Base-by-base conservation (phyloP, 2,888 invertebrate genomes). In the Papilio gigon region DNA sequence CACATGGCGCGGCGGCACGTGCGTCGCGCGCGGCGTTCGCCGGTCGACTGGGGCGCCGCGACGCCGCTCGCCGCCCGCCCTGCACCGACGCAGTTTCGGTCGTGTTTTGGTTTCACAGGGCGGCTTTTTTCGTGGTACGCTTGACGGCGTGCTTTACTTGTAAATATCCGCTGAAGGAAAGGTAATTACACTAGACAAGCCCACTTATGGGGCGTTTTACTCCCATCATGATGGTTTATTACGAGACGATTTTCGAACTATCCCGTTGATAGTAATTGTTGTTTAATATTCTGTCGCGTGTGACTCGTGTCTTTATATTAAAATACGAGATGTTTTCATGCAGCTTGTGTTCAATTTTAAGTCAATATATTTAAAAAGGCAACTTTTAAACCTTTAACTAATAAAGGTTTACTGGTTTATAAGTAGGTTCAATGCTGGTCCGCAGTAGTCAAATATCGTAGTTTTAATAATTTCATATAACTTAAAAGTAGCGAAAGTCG, bases 1-100 rank as follows among this genome's bases (percentile, higher is more conserved):
- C 81, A 77, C 77, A 78, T 79, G 75, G 75, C 75, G 77, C 79
- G 82, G 76, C 80, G 81, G 76, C 76, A 77, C 84, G 82, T 78
- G 82, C 81, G 87, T 82, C 89, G 86, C 76, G 77, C 78, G 75
- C 76, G 78, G 75, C 79, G 75, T 74, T 74, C 75, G 76, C 76
- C 77, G 76, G 75, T 83, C 82, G 84, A 80, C 84, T 85, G 84
- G 85, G 84, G 80, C 84, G 80, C 77, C 80, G 83, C 82, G 83
- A 81, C 83, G 85, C 75, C 83, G 72, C 74, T 71, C 73, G 74
- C 75, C 83, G 72, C 74, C 72, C 73, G 74, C 75, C 72, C 77
- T 71, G 71, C 71, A 72, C 71, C 74, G 73, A 68, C 74, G 74
- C 74, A 71, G 67, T 64, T 60, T 40, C 40, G 74, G 73, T 71